Percentiles rank a stretch among this genome's conserved stretches.
Evolutionary conservation across 1,140 invertebrate genomes (phyloP).

Genomic region (Scaptodrosophila lebanonensis): DNA sequence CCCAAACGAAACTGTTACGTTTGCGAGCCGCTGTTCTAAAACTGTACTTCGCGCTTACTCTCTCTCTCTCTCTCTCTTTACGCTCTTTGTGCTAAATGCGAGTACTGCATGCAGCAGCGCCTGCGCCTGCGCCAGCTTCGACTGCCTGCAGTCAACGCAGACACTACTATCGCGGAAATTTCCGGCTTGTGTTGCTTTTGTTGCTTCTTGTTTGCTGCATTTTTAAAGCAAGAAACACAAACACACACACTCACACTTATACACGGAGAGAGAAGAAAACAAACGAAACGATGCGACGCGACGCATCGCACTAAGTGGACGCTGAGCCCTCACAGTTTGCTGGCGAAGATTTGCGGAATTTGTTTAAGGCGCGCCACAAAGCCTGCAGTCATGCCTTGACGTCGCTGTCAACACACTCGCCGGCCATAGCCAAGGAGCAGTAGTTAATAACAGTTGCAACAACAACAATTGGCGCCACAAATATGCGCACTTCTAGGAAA

Average conservation of each 20-base stretch:
- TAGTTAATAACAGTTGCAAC: too few relatives aligned
- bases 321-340: background rate
- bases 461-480: constrained; percentile 63
- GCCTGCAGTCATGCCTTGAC: too few relatives aligned
- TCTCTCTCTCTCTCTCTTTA: background rate
- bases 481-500: too few relatives aligned
- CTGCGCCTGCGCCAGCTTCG: too few relatives aligned
- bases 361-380: constrained; percentile 30
- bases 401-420: constrained; percentile 59
- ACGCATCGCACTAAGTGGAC: background rate
- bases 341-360: constrained; percentile 42
- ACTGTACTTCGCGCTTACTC: background rate
- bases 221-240: constrained; percentile 28
- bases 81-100: constrained; percentile 17
- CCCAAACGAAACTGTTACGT: constrained; percentile 31
- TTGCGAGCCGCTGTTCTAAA: constrained; percentile 50
- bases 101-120: constrained; percentile 38
- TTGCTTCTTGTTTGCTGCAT: constrained; percentile 25
- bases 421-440: too few relatives aligned
- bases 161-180: too few relatives aligned
- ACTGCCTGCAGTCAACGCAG: too few relatives aligned
- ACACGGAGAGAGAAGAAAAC: too few relatives aligned
- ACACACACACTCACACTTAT: too few relatives aligned
- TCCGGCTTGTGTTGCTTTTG: constrained; percentile 1
- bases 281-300: too few relatives aligned